Evolutionary conservation across 2,113 vertebrate genomes (phyloP), one percentile per base, ranked within the genome.

Genomic region (Helogale parvula): DNA sequence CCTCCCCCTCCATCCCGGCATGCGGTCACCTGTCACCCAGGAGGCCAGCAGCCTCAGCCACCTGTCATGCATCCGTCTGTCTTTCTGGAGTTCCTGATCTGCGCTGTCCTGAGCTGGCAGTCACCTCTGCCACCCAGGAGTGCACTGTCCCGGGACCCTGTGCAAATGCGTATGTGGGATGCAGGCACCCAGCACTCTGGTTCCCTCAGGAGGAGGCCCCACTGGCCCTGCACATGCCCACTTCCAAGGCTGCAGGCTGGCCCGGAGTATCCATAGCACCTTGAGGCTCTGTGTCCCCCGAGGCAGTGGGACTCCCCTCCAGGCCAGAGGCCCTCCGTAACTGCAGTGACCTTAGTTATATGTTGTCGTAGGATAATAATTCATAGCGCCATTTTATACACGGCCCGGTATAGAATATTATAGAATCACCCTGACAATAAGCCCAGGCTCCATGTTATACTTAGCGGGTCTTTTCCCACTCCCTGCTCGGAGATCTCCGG

Each of bases 21-120:
- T 11, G 9, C 1, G 0, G 69, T 7, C 27, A 3, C 35, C 60
- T 25, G 63, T 16, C 45, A 1, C 60, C 0, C 0, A 10, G n/a
- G 47, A 79, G 60, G 29, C 83, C 4, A 0, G 60, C 79, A 7
- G 41, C 71, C 81, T 50, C 6, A 0, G 31, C 80, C 54, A 17
- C 27, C 33, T 57, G 33, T 79, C 7, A 27, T 13, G 38, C 57
- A 45, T 81, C 76, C 14, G 0, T 63, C 23, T 23, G 11, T 63
- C 83, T 79, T 35, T 88, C 9, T 31, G 65, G 45, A 27, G 45
- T 38, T 47, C 31, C 72, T 33, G 3, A 3, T 33, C n/a, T 9
- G 14, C 52, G 1, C 21, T 0, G 1, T 50, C 52, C 45, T 23
- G 8, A 66, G 35, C 1, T 0, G 14, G 6, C 41, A 16, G 2